phyloP scores from a whole-genome alignment of 2,888 invertebrate genomes.

The Rhynchonema sp. region DNA sequence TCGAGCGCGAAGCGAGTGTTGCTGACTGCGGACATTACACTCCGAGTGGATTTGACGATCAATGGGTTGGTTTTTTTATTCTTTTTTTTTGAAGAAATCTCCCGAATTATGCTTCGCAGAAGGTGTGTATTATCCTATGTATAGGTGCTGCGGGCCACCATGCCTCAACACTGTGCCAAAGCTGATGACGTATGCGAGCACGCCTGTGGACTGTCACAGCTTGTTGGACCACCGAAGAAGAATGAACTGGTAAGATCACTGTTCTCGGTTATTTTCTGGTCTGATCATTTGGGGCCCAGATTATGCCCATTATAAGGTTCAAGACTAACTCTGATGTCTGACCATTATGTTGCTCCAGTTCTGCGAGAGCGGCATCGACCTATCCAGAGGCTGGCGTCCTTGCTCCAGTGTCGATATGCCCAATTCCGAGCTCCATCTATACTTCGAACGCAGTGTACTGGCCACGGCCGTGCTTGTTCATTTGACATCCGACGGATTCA shows the following conservation, averaged over 20 bases:
- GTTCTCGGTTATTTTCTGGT: too few species aligned
- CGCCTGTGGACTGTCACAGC: neutral
- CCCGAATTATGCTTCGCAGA: too few species aligned
- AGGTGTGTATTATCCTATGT: too few species aligned
- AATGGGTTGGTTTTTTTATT: neutral
- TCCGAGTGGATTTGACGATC: neutral
- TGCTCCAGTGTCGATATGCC: neutral
- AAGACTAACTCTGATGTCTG: too few species aligned
- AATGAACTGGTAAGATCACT: neutral
- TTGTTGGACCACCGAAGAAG: neutral
- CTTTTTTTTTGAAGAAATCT: too few species aligned
- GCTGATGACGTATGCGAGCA: neutral
- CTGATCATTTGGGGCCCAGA: too few species aligned
- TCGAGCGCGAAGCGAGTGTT: conserved; percentile 1
- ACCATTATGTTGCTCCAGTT: too few species aligned
- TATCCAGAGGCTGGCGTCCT: neutral
- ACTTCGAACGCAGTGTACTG: neutral
- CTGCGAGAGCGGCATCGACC: neutral
- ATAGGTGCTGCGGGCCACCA: neutral
- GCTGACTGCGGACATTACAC: conserved; percentile 5
- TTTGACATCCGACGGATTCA: neutral
- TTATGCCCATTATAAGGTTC: too few species aligned
- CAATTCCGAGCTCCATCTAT: neutral
- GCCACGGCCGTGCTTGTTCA: neutral
- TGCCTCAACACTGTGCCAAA: neutral